Percentiles rank a stretch among this genome's conserved stretches.
Conservation (phyloP, 2,797 vertebrate genomes). For the Hephaestus fuliginosus region DNA sequence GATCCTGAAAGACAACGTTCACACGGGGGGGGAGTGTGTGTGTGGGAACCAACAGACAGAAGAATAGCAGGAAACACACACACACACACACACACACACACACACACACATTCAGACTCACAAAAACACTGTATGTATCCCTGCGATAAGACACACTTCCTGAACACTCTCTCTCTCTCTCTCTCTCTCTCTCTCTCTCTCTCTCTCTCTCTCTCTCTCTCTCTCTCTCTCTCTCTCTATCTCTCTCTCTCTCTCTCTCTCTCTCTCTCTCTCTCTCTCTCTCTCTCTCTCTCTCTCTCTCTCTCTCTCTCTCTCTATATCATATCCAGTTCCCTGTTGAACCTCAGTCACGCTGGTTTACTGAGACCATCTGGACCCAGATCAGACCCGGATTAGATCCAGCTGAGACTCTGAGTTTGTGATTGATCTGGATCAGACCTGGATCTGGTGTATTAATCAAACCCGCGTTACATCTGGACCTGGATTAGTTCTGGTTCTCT, state of each 20-base stretch:
- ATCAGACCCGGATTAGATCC: neutral
- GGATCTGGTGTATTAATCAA: too few species aligned
- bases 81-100: constrained; percentile 23
- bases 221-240: neutral
- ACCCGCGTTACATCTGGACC: too few species aligned
- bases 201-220: neutral
- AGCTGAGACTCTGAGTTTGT: neutral
- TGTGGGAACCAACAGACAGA: constrained; percentile 71
- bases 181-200: neutral
- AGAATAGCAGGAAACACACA: constrained; percentile 1
- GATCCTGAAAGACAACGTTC: constrained; percentile 1
- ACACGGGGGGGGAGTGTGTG: constrained; percentile 12
- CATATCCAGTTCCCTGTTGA: neutral
- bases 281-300: neutral
- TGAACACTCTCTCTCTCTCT: constrained; percentile 13
- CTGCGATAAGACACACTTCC: constrained; percentile 86
- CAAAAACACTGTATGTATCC: constrained; percentile 84
- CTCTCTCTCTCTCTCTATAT: neutral
- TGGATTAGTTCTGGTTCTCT: neutral
- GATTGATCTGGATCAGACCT: neutral
- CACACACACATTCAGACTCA: constrained; percentile 12
- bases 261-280: neutral
- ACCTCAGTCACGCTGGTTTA: neutral
- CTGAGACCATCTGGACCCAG: neutral
- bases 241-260: neutral